Evolutionary conservation across 2,797 vertebrate species (phyloP).

Genomic region (Gymnoscopelus microlampas): DNA sequence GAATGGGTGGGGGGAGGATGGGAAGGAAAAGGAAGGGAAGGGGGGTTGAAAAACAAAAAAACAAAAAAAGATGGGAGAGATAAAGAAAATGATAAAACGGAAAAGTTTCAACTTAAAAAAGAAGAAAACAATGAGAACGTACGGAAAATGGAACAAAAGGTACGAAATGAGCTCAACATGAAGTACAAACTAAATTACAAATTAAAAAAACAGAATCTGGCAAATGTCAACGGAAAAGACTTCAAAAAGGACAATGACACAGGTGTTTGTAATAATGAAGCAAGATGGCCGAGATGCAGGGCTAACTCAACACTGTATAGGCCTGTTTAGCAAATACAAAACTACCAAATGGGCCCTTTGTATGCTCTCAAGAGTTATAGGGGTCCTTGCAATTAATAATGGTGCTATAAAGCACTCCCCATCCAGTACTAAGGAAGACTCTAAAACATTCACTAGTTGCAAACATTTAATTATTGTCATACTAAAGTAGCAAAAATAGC

Average conservation of each 20-base stretch:
- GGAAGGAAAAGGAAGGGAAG: constrained; percentile 63
- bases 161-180: constrained; percentile 50
- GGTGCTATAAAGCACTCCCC: too few relatives aligned
- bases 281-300: constrained; percentile 40
- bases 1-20: constrained; percentile 31
- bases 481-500: too few relatives aligned
- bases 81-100: constrained; percentile 88
- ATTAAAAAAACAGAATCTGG: constrained; percentile 62
- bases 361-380: too few relatives aligned
- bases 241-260: constrained; percentile 60
- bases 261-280: constrained; percentile 80
- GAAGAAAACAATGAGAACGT: constrained; percentile 76
- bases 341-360: too few relatives aligned
- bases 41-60: constrained; percentile 89
- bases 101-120: constrained; percentile 79
- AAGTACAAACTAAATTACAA: constrained; percentile 13
- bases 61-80: constrained; percentile 92
- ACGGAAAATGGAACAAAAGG: constrained; percentile 60
- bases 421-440: too few relatives aligned
- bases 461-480: too few relatives aligned
- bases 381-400: too few relatives aligned
- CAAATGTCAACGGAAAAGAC: constrained; percentile 78
- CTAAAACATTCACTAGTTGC: too few relatives aligned
- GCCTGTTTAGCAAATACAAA: too few relatives aligned
- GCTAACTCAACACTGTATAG: too few relatives aligned